Percentiles rank a stretch among this genome's conserved stretches.
Evolutionary conservation across 2,888 invertebrate species (phyloP).

Genomic region (Aphrophora alni): DNA sequence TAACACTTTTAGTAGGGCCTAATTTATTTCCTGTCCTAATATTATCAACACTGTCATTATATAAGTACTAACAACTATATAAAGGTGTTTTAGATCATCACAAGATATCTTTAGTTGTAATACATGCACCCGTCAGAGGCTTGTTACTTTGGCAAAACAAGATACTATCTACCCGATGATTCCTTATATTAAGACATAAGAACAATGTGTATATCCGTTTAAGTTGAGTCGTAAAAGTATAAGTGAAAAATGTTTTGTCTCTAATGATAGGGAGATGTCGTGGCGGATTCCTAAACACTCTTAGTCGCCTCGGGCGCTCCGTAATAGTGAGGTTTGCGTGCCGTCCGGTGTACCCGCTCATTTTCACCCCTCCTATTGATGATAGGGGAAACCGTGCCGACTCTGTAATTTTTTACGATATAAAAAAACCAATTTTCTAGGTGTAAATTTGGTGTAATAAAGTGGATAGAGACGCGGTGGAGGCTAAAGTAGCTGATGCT

Average conservation of each 20-base stretch:
- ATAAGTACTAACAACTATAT: background rate
- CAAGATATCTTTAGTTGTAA: background rate
- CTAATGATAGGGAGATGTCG: background rate
- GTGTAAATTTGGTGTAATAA: constrained; percentile 41
- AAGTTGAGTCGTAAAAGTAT: constrained; percentile 15
- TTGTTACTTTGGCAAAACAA: background rate
- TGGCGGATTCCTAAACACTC: background rate
- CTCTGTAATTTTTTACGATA: constrained; percentile 30
- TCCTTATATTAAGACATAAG: constrained; percentile 18
- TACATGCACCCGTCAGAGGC: background rate
- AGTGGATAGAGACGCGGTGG: background rate
- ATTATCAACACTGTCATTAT: too few relatives aligned
- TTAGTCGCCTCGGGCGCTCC: background rate
- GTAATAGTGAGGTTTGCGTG: background rate
- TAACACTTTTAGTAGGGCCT: too few relatives aligned
- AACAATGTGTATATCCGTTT: background rate
- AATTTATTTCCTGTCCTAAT: too few relatives aligned
- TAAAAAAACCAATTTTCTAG: constrained; percentile 31
- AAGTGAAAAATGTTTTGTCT: constrained; percentile 24
- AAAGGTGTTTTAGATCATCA: background rate
- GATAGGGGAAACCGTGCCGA: constrained; percentile 20
- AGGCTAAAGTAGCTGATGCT: background rate
- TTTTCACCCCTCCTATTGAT: constrained; percentile 31
- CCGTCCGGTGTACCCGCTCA: constrained; percentile 12
- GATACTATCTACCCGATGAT: background rate